phyloP scores from a whole-genome alignment of 2,888 invertebrate species.

The Meiosimyza platycephala region DNA sequence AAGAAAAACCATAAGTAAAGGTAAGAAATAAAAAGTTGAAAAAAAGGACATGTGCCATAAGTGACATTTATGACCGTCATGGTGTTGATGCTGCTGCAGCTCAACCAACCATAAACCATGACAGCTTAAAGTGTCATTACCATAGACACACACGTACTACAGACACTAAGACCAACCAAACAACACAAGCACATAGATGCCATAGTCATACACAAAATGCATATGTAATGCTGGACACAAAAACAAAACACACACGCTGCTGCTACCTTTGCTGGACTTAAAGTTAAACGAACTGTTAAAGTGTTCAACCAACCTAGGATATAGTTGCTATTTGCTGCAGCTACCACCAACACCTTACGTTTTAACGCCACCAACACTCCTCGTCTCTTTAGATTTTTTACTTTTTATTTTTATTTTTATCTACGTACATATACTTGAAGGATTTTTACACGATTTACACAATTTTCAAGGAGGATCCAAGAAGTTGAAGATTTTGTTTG shows the following conservation, averaged over 20 bases:
- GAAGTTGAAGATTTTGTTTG: not conserved
- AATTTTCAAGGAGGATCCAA: conserved; percentile 14
- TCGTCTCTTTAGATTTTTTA: not conserved
- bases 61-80: conserved; percentile 13
- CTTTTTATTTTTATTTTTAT: not conserved
- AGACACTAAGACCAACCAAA: conserved; percentile 1
- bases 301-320: no score
- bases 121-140: conserved; percentile 22
- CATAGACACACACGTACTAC: conserved; percentile 7
- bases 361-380: not conserved
- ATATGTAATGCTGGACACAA: no score
- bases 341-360: no score
- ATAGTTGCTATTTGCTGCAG: no score
- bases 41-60: conserved; percentile 3
- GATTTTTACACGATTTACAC: conserved; percentile 17
- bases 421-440: not conserved
- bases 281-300: conserved; percentile 15
- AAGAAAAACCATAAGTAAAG: not conserved
- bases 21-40: not conserved
- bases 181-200: not conserved
- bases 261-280: not conserved
- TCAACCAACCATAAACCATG: conserved; percentile 1
- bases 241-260: no score
- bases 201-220: not conserved
- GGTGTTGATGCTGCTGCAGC: not conserved